These are phyloP conservation scores for Diaprepes abbreviatus DNA, from an alignment of 2,888 invertebrate species.

Conservation along the genomic window DNA sequence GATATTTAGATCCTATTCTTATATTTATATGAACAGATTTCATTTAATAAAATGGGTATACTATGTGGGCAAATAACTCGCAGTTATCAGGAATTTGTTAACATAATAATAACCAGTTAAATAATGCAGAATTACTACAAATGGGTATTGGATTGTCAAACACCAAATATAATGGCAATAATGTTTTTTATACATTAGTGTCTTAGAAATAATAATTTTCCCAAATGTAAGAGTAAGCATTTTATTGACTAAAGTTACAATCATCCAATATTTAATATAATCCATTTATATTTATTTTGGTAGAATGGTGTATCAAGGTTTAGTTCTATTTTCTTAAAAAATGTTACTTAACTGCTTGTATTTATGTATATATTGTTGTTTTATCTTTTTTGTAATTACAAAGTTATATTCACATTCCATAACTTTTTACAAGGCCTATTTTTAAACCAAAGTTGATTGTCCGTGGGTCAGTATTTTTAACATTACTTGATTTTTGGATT, in stretches of 20 bases:
- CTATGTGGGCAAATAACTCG: no score
- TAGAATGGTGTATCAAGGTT: not conserved
- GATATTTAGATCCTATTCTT: slow-evolving; percentile 5
- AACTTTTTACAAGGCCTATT: slow-evolving; percentile 33
- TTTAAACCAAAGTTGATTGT: slow-evolving; percentile 42
- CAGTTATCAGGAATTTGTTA: no score
- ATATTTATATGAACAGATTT: not conserved
- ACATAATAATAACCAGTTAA: no score
- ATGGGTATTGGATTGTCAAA: not conserved
- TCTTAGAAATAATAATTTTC: not conserved
- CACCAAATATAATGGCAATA: not conserved
- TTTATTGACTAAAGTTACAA: no score
- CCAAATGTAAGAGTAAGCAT: no score
- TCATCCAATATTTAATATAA: no score
- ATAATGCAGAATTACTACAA: no score
- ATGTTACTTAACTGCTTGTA: slow-evolving; percentile 13
- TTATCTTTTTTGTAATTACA: slow-evolving; percentile 3
- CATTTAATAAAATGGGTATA: not conserved
- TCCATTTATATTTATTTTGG: not conserved
- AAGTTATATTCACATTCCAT: slow-evolving; percentile 35
- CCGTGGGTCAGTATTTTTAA: not conserved
- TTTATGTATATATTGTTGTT: slow-evolving; percentile 20
- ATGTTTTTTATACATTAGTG: slow-evolving; percentile 2
- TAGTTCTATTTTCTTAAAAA: not conserved
- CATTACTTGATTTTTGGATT: not conserved